Evolutionary conservation across 2,888 invertebrate species (phyloP).

Genomic region (Sthenelais limicola): DNA sequence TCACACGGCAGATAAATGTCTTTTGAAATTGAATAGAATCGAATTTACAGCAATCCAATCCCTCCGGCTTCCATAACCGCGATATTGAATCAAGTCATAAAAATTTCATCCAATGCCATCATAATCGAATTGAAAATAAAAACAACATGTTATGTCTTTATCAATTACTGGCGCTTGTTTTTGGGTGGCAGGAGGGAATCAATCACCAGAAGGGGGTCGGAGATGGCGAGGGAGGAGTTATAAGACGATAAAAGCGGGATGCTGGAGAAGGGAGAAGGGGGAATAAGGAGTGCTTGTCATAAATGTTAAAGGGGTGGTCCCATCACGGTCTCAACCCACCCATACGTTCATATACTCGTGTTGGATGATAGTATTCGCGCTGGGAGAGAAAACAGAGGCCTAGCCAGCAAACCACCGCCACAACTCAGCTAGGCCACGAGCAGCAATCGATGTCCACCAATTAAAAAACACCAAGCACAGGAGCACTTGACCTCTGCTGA

Average conservation of each 20-base stretch:
- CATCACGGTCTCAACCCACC: no score
- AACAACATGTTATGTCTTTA: slow-evolving; percentile 40
- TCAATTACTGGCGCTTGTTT: slow-evolving; percentile 22
- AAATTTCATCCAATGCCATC: slow-evolving; percentile 37
- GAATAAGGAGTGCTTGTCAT: neutral
- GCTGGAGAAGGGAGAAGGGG: neutral
- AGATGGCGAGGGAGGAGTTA: neutral
- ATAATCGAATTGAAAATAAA: slow-evolving; percentile 38
- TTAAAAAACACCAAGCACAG: no score
- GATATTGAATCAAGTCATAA: slow-evolving; percentile 40
- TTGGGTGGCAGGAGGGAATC: slow-evolving; percentile 30
- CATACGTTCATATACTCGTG: no score
- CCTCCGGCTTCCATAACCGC: slow-evolving; percentile 30
- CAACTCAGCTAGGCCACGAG: no score
- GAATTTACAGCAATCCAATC: slow-evolving; percentile 40
- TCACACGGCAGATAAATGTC: slow-evolving; percentile 26
- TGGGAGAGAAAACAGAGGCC: no score
- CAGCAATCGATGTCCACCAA: no score
- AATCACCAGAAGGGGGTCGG: slow-evolving; percentile 22
- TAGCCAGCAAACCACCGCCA: no score
- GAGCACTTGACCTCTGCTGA: no score
- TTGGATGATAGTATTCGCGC: no score
- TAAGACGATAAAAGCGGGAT: slow-evolving; percentile 7
- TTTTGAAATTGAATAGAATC: slow-evolving; percentile 33
- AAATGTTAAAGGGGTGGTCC: no score